Evolutionary conservation across 2,113 vertebrate species (phyloP).

Genomic region (Misgurnus anguillicaudatus): DNA sequence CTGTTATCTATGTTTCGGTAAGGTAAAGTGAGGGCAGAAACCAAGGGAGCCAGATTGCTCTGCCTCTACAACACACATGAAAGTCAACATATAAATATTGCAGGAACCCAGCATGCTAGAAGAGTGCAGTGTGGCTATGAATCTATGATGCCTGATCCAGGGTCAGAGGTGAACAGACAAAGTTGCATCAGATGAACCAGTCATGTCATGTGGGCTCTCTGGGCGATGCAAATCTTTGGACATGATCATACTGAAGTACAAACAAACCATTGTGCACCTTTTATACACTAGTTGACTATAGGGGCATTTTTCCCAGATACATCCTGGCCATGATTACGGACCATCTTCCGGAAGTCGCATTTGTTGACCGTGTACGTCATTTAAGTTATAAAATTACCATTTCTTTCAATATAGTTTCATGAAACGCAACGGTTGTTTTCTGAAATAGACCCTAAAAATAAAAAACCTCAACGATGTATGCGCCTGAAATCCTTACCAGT

Average conservation of each 20-base stretch:
- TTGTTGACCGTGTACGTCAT: too few relatives aligned
- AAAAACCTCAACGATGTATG: too few relatives aligned
- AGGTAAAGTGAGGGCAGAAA: not conserved
- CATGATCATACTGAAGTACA: slow-evolving; percentile 5
- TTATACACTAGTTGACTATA: too few relatives aligned
- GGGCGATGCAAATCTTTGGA: not conserved
- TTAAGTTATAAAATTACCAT: too few relatives aligned
- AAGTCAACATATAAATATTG: slow-evolving; percentile 32
- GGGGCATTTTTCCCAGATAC: too few relatives aligned
- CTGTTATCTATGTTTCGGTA: not conserved
- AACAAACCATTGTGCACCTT: not conserved
- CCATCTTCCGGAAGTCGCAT: too few relatives aligned
- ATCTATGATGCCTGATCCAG: not conserved
- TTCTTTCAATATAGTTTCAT: too few relatives aligned
- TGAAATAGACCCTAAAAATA: too few relatives aligned
- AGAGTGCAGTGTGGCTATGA: not conserved
- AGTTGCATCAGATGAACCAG: not conserved
- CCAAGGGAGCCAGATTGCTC: not conserved
- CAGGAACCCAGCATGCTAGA: slow-evolving; percentile 4
- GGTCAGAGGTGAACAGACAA: slow-evolving; percentile 17
- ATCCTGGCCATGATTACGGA: too few relatives aligned
- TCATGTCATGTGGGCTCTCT: not conserved
- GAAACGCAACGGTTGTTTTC: too few relatives aligned
- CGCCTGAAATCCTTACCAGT: too few relatives aligned
- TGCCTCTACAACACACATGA: slow-evolving; percentile 30